Evolutionary conservation across 2,113 vertebrate species (phyloP).

Genomic region (Ivindomyrus marchei): DNA sequence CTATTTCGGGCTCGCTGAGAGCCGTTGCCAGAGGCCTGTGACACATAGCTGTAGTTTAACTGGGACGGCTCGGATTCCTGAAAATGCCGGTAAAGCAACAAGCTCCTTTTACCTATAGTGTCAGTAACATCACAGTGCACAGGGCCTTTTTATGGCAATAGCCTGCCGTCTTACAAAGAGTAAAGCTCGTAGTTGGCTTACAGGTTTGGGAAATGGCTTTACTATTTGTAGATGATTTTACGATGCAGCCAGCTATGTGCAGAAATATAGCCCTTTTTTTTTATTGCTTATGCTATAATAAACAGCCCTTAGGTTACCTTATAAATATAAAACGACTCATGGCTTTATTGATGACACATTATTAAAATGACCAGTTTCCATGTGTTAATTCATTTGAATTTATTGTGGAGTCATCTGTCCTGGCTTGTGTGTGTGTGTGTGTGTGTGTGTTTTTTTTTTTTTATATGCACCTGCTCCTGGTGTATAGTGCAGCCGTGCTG

Average conservation of each 20-base stretch:
- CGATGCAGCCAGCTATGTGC: neutral
- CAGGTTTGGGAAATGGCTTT: neutral
- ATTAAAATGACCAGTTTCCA: neutral
- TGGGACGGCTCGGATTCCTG: conserved; percentile 59
- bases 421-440: neutral
- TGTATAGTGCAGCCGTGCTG: neutral
- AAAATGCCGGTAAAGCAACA: conserved; percentile 57
- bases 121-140: conserved; percentile 56
- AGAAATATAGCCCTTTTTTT: neutral
- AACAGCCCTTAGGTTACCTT: neutral
- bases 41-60: conserved; percentile 35
- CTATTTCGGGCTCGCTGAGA: conserved; percentile 32
- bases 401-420: neutral
- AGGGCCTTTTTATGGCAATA: conserved; percentile 52
- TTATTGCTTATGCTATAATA: neutral
- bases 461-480: neutral
- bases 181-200: neutral
- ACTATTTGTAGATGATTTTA: neutral
- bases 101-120: conserved; percentile 53
- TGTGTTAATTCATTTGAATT: neutral
- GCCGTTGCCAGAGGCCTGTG: conserved; percentile 21
- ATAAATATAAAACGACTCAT: neutral
- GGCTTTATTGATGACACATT: neutral
- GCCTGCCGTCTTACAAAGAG: conserved; percentile 18
- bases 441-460: neutral